Evolutionary conservation across 37 sponge, comb jelly and placozoan genomes (phyloP), one percentile per base, ranked within the genome.

Genomic region (Tethya wilhelma): DNA sequence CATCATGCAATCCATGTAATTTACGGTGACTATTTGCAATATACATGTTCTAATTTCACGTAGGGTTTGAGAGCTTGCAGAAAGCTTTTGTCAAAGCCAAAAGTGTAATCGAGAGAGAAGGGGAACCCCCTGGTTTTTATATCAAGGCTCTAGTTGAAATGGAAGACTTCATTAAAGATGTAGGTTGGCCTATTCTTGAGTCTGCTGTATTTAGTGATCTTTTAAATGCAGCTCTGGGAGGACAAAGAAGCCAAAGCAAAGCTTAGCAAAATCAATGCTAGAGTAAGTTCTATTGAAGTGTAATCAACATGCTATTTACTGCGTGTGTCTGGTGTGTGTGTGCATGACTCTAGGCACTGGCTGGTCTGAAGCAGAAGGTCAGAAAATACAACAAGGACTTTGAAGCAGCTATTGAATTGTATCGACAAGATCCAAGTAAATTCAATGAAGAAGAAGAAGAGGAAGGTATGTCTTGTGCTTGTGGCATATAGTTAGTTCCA

Each of bases 301-400:
- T 19, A 38, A 0, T 26, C 42, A 56, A 26, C n/a, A n/a, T n/a
- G n/a, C n/a, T n/a, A n/a, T n/a, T n/a, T n/a, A n/a, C n/a, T n/a
- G n/a, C n/a, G n/a, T n/a, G n/a, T n/a, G n/a, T n/a, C n/a, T n/a
- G n/a, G n/a, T n/a, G n/a, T n/a, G n/a, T n/a, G n/a, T n/a, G n/a
- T n/a, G n/a, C n/a, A n/a, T n/a, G n/a, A n/a, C 14, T 58, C 0
- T 39, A 96, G 94, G 95, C 98, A 37, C 84, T 97, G 33, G 75
- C 84, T 26, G 62, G 87, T 38, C 84, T 98, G 64, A 81, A 85
- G 70, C 99, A 98, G 65, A 91, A 90, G 26, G 67, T 91, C 8
- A 89, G 89, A 46, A 98, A 98, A 70, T 98, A 96, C 88, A 96
- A 91, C 74, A 93, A 94, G 60, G 95, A 91, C 44, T 96, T 94